Base-by-base conservation (phyloP, 2,888 invertebrate species). In the Aphrophora alni region DNA sequence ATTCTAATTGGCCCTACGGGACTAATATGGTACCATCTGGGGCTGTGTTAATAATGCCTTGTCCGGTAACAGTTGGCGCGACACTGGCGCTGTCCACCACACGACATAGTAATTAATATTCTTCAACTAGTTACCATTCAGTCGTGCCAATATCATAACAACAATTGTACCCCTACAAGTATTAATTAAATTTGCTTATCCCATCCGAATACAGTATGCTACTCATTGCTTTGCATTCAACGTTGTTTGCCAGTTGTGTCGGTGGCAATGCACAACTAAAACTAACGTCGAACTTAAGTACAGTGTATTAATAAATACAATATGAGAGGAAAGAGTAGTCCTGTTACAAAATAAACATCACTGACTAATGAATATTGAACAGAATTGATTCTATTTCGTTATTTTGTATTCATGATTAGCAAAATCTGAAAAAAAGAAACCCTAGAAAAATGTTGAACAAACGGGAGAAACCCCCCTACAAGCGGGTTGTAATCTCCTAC, bases 21-120 rank as follows among this genome's bases (percentile, higher is more conserved):
- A 1, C 59, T 59, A 59, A 59, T 59, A 21, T 21, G 59, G 21
- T 21, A 14, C 59, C 59, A 59, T 59, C n/a, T 59, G 59, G 59
- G n/a, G 5, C 59, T 59, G 38, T 77, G 77, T 77, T 77, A 77
- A 77, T 77, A 77, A 77, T 77, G 59, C 59, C 59, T 59, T 59
- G 59, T 59, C 59, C 59, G 21, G 59, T 14, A 59, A 59, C 59
- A 59, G 5, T 21, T 59, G 59, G 59, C 10, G 59, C 59, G 59
- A 59, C 59, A 59, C 59, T 59, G 69, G 77, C 69, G 70, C 38
- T 77, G 77, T 77, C 71, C 77, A 38, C 71, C 72, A 28, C 78
- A 78, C 72, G 72, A 72, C 77, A 77, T 51, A 72, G 78, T 78
- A 71, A 78, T 78, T 77, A 77, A 77, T 77, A 70, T 77, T 78